Conservation (phyloP, 2,797 vertebrate species). For the Acanthis flammea region DNA sequence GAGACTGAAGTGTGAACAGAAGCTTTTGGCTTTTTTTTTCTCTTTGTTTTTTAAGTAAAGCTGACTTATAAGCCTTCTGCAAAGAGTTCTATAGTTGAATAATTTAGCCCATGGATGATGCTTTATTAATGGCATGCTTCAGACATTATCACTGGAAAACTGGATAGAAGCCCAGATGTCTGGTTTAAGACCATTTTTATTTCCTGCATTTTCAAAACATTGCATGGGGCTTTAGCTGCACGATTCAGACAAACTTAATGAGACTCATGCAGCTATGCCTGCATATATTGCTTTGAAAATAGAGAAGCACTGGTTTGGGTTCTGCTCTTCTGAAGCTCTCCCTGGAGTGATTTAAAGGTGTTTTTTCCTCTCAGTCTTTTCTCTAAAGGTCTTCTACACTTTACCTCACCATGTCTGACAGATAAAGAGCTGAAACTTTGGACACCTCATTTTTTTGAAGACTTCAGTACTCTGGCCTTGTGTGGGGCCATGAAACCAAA, state of each 20-base stretch:
- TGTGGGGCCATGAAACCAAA: not conserved
- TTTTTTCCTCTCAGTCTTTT: not conserved
- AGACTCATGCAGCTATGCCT: conserved; percentile 40
- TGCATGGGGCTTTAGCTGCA: conserved; percentile 53
- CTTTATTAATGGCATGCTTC: conserved; percentile 38
- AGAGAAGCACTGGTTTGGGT: not conserved
- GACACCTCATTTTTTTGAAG: not conserved
- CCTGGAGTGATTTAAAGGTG: conserved; percentile 42
- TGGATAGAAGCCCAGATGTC: conserved; percentile 15
- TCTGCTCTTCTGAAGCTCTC: conserved; percentile 15
- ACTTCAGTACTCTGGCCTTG: not conserved
- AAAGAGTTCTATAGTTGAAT: not conserved
- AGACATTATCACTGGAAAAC: not conserved
- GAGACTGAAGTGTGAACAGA: not conserved
- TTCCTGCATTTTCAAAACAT: conserved; percentile 55
- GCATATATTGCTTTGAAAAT: conserved; percentile 1
- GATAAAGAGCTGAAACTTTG: not conserved
- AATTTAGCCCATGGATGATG: conserved; percentile 23
- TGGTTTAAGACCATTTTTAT: conserved; percentile 30
- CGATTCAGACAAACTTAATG: conserved; percentile 42
- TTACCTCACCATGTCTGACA: not conserved
- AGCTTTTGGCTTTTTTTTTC: not conserved
- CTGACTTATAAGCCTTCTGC: not conserved
- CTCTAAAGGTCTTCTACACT: conserved; percentile 21
- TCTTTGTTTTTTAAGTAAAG: not conserved